Conservation (phyloP, 2,888 invertebrate species). For the Scaptomyza polygonia region DNA sequence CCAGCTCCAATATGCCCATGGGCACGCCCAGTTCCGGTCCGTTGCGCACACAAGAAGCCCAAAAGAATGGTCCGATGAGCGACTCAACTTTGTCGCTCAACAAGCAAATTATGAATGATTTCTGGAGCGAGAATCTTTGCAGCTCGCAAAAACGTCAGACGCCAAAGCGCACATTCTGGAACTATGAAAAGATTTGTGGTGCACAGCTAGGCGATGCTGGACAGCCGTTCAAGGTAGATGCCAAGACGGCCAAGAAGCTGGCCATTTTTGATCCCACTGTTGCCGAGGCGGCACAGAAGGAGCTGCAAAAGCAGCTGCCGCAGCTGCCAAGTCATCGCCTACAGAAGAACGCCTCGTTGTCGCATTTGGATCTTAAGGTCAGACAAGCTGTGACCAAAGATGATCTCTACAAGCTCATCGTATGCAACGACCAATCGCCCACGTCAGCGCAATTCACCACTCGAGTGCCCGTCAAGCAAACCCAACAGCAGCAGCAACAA, state of each 20-base stretch:
- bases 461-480: conserved; percentile 76
- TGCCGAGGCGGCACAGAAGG: conserved; percentile 81
- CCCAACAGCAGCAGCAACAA: conserved; percentile 26
- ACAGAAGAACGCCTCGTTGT: conserved; percentile 84
- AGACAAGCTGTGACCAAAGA: conserved; percentile 83
- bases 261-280: conserved; percentile 83
- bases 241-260: conserved; percentile 81
- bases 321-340: conserved; percentile 52
- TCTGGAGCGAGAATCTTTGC: conserved; percentile 83
- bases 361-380: conserved; percentile 83
- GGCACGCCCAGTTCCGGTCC: conserved; percentile 32
- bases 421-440: conserved; percentile 81
- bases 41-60: conserved; percentile 23
- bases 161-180: conserved; percentile 83
- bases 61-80: conserved; percentile 57
- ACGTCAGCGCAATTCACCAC: conserved; percentile 57
- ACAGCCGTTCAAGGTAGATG: conserved; percentile 80
- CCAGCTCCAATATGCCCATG: conserved; percentile 81
- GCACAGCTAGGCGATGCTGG: conserved; percentile 76
- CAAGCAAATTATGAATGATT: conserved; percentile 83
- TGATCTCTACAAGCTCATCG: conserved; percentile 83
- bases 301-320: conserved; percentile 70
- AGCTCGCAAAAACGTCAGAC: conserved; percentile 79
- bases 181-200: conserved; percentile 83
- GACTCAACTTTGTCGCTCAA: conserved; percentile 81